Evolutionary conservation across 2,797 vertebrate genomes (phyloP).

Genomic region (Acanthurus tractus): DNA sequence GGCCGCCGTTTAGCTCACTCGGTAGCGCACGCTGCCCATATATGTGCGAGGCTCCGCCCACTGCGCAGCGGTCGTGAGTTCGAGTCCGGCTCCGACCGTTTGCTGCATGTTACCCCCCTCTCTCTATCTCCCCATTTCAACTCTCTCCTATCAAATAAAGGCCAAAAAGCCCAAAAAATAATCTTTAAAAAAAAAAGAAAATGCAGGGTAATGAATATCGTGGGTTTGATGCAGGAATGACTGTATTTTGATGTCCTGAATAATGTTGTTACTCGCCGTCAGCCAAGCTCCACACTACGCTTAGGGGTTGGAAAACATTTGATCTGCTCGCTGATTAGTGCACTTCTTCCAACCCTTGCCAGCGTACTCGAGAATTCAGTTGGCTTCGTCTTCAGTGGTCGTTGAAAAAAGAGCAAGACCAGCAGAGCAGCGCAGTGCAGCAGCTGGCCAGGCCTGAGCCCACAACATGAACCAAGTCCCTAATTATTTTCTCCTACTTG

Average conservation of each 20-base stretch:
- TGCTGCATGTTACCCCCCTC: no score
- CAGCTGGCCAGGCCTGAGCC: conserved; percentile 9
- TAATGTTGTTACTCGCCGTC: background rate
- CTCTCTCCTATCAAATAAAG: no score
- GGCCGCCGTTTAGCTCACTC: no score
- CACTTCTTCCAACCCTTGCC: conserved; percentile 22
- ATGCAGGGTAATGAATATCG: no score
- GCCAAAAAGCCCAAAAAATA: no score
- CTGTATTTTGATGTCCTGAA: background rate
- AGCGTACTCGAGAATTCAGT: conserved; percentile 20
- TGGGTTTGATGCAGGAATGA: background rate
- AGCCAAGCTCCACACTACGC: background rate
- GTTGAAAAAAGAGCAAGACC: conserved; percentile 7
- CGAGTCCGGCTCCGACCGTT: no score
- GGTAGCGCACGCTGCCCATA: no score
- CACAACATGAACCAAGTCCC: conserved; percentile 22
- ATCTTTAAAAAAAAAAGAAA: no score
- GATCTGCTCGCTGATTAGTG: conserved; percentile 10
- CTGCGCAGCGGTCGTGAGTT: no score
- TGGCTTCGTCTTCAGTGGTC: conserved; percentile 23
- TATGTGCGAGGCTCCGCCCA: no score
- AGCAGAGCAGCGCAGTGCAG: conserved; percentile 1
- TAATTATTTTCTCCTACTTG: conserved; percentile 13
- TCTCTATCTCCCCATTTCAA: no score
- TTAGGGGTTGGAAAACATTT: conserved; percentile 17